Evolutionary conservation across 30 jellyfish, hydroid and myxozoan genomes (phyloP), one percentile per base, ranked within the genome.

Genomic region (Aurelia coerulea): DNA sequence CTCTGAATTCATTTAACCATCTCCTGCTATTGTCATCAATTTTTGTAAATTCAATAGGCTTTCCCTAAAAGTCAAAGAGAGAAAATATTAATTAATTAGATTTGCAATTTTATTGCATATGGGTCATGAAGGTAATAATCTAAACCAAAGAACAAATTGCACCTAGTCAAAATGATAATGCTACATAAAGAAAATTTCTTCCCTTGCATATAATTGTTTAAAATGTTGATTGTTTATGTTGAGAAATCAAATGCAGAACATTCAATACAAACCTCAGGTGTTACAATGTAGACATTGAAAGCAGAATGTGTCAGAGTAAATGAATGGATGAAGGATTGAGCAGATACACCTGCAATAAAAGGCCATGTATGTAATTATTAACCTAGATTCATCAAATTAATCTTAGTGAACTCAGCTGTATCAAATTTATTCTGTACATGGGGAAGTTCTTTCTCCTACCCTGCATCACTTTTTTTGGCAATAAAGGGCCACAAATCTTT

Each of bases 231-330:
- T 37, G 49, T 37, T 37, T 23, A 23, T 23, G 29, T 23, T 23
- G 29, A 23, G 29, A 39, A 39, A 2, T 6, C 56, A 46, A 46
- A 46, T 46, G 1, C 56, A 46, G 14, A 46, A 46, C 15, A 19
- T 32, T 0, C 2, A 58, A 15, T 11, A 80, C 90, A 8, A 9
- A 88, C 96, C 90, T 88, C 97, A 32, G 98, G 98, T 0, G 98
- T 93, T 39, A 88, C 98, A 49, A 93, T 87, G 64, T 65, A 81
- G 65, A 93, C 97, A 87, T 93, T 93, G 65, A 93, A 93, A 3
- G 98, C 98, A 34, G 98, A 93, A 74, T 93, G 98, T 8, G 97
- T 93, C 60, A 93, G 85, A 6, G 98, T 93, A 66, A 93, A 93
- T 10, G 98, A 93, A 84, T 93, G 98, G 33, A 93, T 93, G 77